Evolutionary conservation across 2,888 invertebrate genomes (phyloP).

Genomic region (Anthophora plumipes): DNA sequence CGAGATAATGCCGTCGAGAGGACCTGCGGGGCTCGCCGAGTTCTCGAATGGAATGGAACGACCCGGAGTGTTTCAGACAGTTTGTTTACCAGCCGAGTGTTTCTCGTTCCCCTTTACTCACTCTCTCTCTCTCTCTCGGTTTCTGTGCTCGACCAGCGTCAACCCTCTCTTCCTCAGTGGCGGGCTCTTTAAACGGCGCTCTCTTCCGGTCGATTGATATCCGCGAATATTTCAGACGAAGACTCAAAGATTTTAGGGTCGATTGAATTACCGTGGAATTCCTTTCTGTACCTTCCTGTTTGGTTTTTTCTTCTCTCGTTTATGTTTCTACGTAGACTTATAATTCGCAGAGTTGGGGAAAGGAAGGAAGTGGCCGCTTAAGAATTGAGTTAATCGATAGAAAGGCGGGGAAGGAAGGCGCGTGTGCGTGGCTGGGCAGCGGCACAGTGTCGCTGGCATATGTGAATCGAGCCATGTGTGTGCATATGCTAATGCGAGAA

Average conservation of each 20-base stretch:
- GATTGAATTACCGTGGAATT: not conserved
- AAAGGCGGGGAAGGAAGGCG: slow-evolving; percentile 17
- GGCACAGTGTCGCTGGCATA: slow-evolving; percentile 63
- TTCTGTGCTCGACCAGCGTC: slow-evolving; percentile 39
- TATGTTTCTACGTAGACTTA: too few relatives aligned
- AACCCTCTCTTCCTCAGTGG: slow-evolving; percentile 49
- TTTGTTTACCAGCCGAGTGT: slow-evolving; percentile 81
- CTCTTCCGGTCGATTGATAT: slow-evolving; percentile 68
- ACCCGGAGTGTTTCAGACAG: slow-evolving; percentile 83
- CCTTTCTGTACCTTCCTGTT: too few relatives aligned
- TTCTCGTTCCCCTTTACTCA: slow-evolving; percentile 65
- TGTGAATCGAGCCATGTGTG: slow-evolving; percentile 59
- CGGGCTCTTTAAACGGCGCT: slow-evolving; percentile 49
- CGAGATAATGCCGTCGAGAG: slow-evolving; percentile 82
- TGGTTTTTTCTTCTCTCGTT: too few relatives aligned
- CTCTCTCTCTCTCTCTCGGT: slow-evolving; percentile 24
- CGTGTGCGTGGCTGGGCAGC: slow-evolving; percentile 34
- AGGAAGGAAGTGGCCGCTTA: slow-evolving; percentile 10
- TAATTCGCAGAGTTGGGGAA: not conserved
- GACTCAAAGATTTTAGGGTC: slow-evolving; percentile 3
- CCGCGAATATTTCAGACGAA: slow-evolving; percentile 54
- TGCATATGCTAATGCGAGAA: slow-evolving; percentile 83
- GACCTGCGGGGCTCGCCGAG: slow-evolving; percentile 71
- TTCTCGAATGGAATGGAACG: slow-evolving; percentile 79
- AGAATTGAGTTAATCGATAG: slow-evolving; percentile 49